Conservation (phyloP, 2,888 invertebrate species). For the Listrodromus nycthemerus region DNA sequence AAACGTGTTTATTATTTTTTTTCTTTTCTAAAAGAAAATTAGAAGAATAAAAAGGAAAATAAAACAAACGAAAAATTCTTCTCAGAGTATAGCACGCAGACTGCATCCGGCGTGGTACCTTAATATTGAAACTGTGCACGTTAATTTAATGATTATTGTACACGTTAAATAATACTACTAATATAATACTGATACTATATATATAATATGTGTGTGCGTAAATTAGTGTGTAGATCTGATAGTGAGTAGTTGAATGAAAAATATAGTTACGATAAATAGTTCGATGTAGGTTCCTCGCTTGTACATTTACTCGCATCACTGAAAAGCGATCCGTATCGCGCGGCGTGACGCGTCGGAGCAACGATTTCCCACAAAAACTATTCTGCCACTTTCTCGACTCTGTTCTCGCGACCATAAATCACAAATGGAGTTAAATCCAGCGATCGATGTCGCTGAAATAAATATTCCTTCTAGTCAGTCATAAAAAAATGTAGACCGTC, state of each 20-base stretch:
- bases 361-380: constrained; percentile 55
- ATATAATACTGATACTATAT: constrained; percentile 21
- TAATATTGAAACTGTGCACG: constrained; percentile 64
- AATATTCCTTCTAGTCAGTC: neutral
- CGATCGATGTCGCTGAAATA: neutral
- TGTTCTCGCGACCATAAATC: neutral
- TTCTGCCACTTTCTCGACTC: constrained; percentile 30
- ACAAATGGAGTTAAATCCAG: neutral
- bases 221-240: constrained; percentile 59
- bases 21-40: neutral
- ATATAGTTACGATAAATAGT: constrained; percentile 45
- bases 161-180: constrained; percentile 33
- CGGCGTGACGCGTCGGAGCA: constrained; percentile 65
- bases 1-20: constrained; percentile 22
- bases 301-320: constrained; percentile 60
- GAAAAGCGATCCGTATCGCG: constrained; percentile 62
- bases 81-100: constrained; percentile 67
- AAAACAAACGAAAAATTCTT: constrained; percentile 24
- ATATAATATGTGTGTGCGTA: constrained; percentile 55
- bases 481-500: neutral
- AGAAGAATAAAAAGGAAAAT: constrained; percentile 10
- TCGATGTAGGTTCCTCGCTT: constrained; percentile 62
- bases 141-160: constrained; percentile 55
- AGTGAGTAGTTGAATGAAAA: constrained; percentile 63
- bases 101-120: constrained; percentile 69